Base-by-base conservation (phyloP, 2,113 vertebrate genomes). In the Narcine bancroftii region DNA sequence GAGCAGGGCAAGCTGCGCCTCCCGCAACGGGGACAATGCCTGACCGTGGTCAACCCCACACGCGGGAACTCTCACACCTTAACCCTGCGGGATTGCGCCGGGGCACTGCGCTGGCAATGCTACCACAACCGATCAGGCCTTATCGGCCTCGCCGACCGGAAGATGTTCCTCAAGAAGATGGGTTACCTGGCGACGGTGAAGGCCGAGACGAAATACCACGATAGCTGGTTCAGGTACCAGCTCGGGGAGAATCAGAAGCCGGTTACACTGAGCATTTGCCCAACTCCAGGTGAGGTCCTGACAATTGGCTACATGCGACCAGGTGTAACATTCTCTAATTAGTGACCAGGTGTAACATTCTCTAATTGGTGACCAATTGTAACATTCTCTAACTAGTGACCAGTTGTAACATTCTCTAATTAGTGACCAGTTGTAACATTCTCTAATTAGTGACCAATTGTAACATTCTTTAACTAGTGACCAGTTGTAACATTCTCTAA, bases 21-120 rank as follows among this genome's bases (percentile, higher is more conserved):
- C 0, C 29, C 94, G 47, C 94, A 93, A 29, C 96, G 96, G 21
- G 94, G 94, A 33, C 93, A 92, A 92, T 98, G 97, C 94, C 95
- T 99, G 85, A 93, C 96, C 75, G 73, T 95, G 93, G 96, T 94
- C 81, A 94, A 85, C 0, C 93, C 24, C 11, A 93, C 96, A 15
- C 93, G 96, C 0, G 93, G 92, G 1, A 96, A 96, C 0, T 93
- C 94, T 53, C 96, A 94, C 13, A 93, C 95, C 42, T 95, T 94
- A 72, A 93, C 94, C 75, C 13, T 95, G 0, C 3, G 91, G 0
- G 71, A 93, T 56, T 98, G 98, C 94, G 69, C 93, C 26, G 92
- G 92, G 24, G 97, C 97, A 13, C 97, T 97, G 26, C 93, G 89
- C 0, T 99, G 98, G 98, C 96, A 94, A 60, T 99, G 97, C 93